These are phyloP conservation scores for Hylaeus anthracinus DNA, from an alignment of 1,140 invertebrate species.

Conservation along the genomic window DNA sequence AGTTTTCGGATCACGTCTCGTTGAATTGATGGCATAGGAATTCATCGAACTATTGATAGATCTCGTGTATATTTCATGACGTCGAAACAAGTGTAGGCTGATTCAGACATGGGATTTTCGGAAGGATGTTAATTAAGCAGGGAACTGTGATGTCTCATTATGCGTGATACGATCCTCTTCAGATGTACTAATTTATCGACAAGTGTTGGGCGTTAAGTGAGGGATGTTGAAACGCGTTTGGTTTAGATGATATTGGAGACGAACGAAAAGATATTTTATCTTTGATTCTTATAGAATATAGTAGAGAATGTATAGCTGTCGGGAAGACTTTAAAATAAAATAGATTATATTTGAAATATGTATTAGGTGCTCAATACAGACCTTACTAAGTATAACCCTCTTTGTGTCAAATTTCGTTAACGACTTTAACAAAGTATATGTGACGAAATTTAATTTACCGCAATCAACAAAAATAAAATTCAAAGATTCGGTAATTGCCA, in stretches of 20 bases:
- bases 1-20: not conserved
- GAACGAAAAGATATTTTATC: not conserved
- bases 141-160: not conserved
- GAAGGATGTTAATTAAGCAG: not conserved
- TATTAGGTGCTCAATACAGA: too few relatives aligned
- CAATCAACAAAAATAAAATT: too few relatives aligned
- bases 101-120: conserved; percentile 8
- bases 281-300: too few relatives aligned
- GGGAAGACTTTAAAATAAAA: too few relatives aligned
- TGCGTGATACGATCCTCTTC: not conserved
- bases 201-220: too few relatives aligned
- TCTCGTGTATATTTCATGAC: conserved; percentile 11
- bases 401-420: too few relatives aligned
- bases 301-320: too few relatives aligned
- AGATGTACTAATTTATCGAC: not conserved
- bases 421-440: too few relatives aligned
- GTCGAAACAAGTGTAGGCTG: not conserved
- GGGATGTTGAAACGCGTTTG: not conserved
- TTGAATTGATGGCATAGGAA: not conserved
- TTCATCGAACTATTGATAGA: not conserved
- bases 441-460: too few relatives aligned
- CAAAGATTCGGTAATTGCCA: not conserved
- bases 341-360: too few relatives aligned
- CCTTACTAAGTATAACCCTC: too few relatives aligned
- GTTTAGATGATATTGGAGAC: too few relatives aligned